Evolutionary conservation across 2,888 invertebrate genomes (phyloP), one percentile per base, ranked within the genome.

Genomic region (Eutolmus rufibarbis): DNA sequence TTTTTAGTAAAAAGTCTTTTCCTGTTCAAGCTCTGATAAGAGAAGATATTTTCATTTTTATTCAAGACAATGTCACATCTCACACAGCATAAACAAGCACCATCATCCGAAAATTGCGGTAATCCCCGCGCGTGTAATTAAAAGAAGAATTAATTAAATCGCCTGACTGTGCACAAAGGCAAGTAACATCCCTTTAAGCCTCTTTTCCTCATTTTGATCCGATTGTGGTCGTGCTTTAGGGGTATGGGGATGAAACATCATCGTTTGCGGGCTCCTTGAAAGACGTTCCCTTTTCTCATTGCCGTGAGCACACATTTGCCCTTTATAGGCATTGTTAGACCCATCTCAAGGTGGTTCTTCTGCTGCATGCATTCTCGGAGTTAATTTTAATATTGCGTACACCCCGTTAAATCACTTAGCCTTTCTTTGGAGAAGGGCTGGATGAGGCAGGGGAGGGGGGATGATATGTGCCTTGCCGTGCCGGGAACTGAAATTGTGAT

Each of bases 291-390:
- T 78, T 57, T 37, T 37, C 37, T 37, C 46, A 46, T 51, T 28
- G 51, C 51, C 28, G 51, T 79, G 79, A 23, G 79, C 51, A 46
- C 56, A 79, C 51, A 79, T 79, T 57, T 82, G 57, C 82, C 82
- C 82, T 82, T 66, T 82, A 34, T 82, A 82, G 82, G 57, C 82
- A 57, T 82, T 82, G 82, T 82, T 82, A 57, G 57, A 82, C 82
- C 66, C 31, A 57, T 82, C 82, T 82, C 66, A 82, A 82, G 82
- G 82, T 82, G 82, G 37, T 82, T 82, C 43, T 34, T n/a, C 34
- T 77, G 9, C 51, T 56, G 34, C 37, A 82, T 82, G 34, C 66
- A 66, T 51, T 66, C 57, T 16, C 37, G 56, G 56, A 66, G 82
- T 82, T 82, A 82, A 57, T 82, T 82, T 82, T 57, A 82, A 82